Evolutionary conservation across 2,888 invertebrate genomes (phyloP), one percentile per base, ranked within the genome.

Genomic region (Pheosia gnoma): DNA sequence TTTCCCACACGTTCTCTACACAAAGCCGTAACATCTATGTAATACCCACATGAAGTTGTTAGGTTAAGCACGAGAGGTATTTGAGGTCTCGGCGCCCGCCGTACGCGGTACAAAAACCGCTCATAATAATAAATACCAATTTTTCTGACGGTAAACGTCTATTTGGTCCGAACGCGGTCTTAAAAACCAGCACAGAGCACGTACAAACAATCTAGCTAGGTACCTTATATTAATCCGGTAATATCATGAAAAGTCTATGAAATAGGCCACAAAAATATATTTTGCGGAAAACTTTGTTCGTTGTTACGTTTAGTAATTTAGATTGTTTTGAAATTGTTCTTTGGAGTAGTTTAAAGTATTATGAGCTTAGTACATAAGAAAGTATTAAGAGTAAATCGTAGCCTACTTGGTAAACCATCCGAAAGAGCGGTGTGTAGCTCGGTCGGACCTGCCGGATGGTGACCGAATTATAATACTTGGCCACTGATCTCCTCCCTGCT

Each of bases 41-140:
- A 41, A 41, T 41, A 41, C 6, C 6, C 8, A 41, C 67, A 70
- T 63, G 70, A 75, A 79, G 78, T 73, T 66, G 73, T 71, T 70
- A 80, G 76, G 75, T 79, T 81, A 82, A 79, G 78, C 77, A 79
- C 77, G 72, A 74, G 77, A 74, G 76, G 72, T 75, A 78, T 82
- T 82, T 74, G 41, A 71, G 72, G 69, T 67, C 71, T 70, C 58
- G 58, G 68, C 68, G 64, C 68, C 68, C 64, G 67, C 70, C 68
- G 70, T 70, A 70, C 61, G 67, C 60, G 62, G 70, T 71, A 70
- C 73, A 80, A 82, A 81, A 75, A 79, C 74, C 71, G 60, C 68
- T 81, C 74, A 78, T 84, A 77, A 82, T 78, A 83, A 81, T 85
- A 83, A 85, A 85, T 83, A 84, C 74, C 82, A 81, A 83, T 85